phyloP scores from a whole-genome alignment of 2,888 invertebrate species.

The Lacanobia oleracea region DNA sequence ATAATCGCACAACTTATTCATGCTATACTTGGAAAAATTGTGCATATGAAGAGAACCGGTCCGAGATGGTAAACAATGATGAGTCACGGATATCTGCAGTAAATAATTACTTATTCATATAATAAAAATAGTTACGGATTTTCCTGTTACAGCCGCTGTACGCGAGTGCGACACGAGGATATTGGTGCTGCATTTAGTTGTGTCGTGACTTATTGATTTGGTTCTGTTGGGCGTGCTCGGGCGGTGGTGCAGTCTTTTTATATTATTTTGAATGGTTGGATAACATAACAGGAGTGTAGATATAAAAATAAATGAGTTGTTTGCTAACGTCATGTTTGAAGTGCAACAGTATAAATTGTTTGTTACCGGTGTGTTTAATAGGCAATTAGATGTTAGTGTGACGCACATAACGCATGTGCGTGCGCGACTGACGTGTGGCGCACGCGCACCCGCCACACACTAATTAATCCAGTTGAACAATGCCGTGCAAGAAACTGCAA shows the following conservation, averaged over 20 bases:
- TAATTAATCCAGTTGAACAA: conserved; percentile 65
- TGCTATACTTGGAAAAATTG: conserved; percentile 81
- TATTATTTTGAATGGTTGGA: conserved; percentile 36
- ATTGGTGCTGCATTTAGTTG: conserved; percentile 42
- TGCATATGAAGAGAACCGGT: conserved; percentile 81
- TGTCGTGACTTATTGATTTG: conserved; percentile 58
- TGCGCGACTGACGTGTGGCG: conserved; percentile 68
- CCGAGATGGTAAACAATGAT: conserved; percentile 76
- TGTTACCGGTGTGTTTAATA: conserved; percentile 70
- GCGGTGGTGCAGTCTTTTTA: conserved; percentile 12
- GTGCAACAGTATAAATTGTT: conserved; percentile 66
- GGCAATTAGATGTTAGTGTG: conserved; percentile 78
- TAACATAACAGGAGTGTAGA: conserved; percentile 37
- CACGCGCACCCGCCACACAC: conserved; percentile 46
- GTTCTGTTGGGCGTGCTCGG: conserved; percentile 25
- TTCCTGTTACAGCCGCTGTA: conserved; percentile 70
- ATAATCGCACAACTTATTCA: conserved; percentile 77
- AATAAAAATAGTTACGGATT: conserved; percentile 71
- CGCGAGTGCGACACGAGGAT: conserved; percentile 28
- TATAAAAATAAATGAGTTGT: conserved; percentile 50
- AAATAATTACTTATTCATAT: conserved; percentile 70
- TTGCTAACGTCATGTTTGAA: conserved; percentile 61
- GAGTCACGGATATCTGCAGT: conserved; percentile 76
- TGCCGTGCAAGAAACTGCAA: conserved; percentile 54
- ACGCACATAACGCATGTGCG: conserved; percentile 77